Evolutionary conservation across 2,888 invertebrate species (phyloP), one percentile per base, ranked within the genome.

Genomic region (Marronus borbonicus): DNA sequence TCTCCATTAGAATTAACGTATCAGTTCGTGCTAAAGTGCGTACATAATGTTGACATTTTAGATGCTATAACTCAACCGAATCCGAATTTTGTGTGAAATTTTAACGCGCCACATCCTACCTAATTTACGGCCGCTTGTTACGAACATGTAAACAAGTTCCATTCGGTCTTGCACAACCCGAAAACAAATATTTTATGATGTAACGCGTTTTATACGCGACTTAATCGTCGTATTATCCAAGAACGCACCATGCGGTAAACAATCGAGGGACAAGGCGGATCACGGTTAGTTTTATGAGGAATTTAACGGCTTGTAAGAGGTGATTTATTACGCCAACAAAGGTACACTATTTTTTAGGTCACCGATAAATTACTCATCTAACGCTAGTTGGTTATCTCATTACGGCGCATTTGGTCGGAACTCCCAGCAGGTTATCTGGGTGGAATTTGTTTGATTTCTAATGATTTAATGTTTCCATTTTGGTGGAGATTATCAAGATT

Each of bases 131-230:
- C 49, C 49, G 66, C 17, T 68, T 68, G 66, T 68, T 68, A 68
- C 66, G 8, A 39, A 58, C 55, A 28, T 68, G 66, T 68, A 68
- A 68, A 68, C 66, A 70, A 55, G 58, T 58, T 58, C 24, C 55
- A 44, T 68, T 68, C 36, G 17, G n/a, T 70, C 55, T 70, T 55
- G 49, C 70, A 12, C 55, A 70, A 70, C 36, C 39, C 36, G 70
- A 70, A 70, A 55, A 70, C 70, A 70, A 70, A 70, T 70, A 70
- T 70, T 70, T 70, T 70, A 70, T 70, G 70, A 70, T 58, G 70
- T 70, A 70, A 70, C 70, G 58, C 58, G 66, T 17, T 17, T 70
- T 44, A 44, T 44, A 44, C 12, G 8, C 44, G 44, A 2, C 44
- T 8, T 12, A 12, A 8, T 44, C 12, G 44, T 44, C 44, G 44